These are phyloP conservation scores for Chromobotia macracanthus DNA, from an alignment of 2,797 vertebrate species.

Conservation along the genomic window DNA sequence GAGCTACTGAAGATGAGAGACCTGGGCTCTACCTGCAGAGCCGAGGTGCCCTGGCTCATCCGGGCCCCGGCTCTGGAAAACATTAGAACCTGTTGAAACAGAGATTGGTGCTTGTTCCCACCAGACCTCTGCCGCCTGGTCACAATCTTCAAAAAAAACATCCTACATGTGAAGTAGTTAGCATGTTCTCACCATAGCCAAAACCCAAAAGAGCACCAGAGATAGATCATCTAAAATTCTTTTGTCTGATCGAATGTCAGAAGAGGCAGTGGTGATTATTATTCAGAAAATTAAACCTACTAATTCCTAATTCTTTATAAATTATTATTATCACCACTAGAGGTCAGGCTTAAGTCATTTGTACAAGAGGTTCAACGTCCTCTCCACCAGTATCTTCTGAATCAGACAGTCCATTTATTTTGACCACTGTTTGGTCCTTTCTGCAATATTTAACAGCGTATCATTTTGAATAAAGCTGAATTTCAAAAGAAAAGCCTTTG, in stretches of 20 bases:
- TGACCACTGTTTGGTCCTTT: slow-evolving; percentile 41
- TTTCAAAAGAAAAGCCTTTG: slow-evolving; percentile 53
- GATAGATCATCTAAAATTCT: background rate
- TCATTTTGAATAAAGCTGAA: slow-evolving; percentile 56
- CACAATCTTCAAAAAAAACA: background rate
- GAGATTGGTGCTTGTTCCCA: slow-evolving; percentile 27
- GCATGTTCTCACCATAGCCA: slow-evolving; percentile 35
- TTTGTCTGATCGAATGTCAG: slow-evolving; percentile 27
- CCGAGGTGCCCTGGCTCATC: slow-evolving; percentile 27
- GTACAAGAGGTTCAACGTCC: background rate
- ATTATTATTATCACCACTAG: slow-evolving; percentile 42
- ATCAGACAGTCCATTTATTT: slow-evolving; percentile 49
- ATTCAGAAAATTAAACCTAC: background rate
- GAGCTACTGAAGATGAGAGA: slow-evolving; percentile 55
- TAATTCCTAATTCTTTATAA: background rate
- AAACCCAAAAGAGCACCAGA: slow-evolving; percentile 12
- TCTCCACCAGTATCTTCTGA: slow-evolving; percentile 15
- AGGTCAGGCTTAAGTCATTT: slow-evolving; percentile 47
- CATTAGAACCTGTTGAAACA: slow-evolving; percentile 45
- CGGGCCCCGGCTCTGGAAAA: slow-evolving; percentile 52
- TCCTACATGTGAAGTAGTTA: slow-evolving; percentile 28
- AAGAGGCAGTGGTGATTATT: slow-evolving; percentile 6
- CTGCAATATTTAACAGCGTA: slow-evolving; percentile 55
- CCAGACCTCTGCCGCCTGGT: slow-evolving; percentile 30
- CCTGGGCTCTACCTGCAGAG: slow-evolving; percentile 45